These are phyloP conservation scores for Cinara cedri DNA, from an alignment of 2,888 invertebrate species.

Conservation along the genomic window DNA sequence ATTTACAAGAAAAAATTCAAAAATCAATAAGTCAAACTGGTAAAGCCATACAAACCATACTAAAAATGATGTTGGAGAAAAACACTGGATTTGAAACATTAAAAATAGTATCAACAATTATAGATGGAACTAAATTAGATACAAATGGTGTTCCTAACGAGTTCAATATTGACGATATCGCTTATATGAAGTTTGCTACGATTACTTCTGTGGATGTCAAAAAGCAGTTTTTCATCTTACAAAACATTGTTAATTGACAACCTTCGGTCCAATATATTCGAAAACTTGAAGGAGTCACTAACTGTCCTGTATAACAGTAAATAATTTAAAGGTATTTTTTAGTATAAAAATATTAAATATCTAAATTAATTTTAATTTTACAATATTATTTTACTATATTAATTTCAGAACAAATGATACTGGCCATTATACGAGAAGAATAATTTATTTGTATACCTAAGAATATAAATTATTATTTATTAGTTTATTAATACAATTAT, in stretches of 20 bases:
- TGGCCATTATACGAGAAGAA: too few species aligned
- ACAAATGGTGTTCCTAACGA: background rate
- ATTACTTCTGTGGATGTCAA: conserved; percentile 10
- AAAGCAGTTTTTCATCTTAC: conserved; percentile 3
- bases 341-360: too few species aligned
- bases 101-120: background rate
- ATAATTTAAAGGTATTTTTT: too few species aligned
- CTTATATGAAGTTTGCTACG: conserved; percentile 17
- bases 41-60: background rate
- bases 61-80: background rate
- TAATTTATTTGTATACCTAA: too few species aligned
- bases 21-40: background rate
- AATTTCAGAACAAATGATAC: too few species aligned
- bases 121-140: conserved; percentile 9
- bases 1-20: background rate
- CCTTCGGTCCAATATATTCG: background rate
- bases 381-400: too few species aligned
- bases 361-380: too few species aligned
- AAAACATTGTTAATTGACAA: background rate
- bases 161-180: conserved; percentile 23
- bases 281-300: too few species aligned
- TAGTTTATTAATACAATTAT: too few species aligned
- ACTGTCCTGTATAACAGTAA: too few species aligned
- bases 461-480: too few species aligned
- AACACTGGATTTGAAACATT: too few species aligned